phyloP scores from a whole-genome alignment of 2,797 vertebrate species.

The Mormyrops attenuatus region DNA sequence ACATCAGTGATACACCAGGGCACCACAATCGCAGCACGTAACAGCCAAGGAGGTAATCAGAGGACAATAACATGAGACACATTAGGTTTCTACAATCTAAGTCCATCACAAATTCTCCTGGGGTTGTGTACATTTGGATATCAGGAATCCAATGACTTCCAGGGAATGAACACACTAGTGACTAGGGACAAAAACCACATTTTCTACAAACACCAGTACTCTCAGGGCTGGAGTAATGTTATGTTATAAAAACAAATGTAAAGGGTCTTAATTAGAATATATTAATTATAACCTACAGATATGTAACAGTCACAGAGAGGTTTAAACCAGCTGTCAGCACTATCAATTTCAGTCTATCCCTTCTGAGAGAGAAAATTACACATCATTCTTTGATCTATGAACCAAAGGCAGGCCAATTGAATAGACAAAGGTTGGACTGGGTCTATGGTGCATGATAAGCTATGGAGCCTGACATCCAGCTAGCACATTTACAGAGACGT shows the following conservation, averaged over 20 bases:
- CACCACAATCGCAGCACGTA: background rate
- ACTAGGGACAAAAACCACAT: background rate
- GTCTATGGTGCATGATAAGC: background rate
- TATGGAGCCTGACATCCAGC: background rate
- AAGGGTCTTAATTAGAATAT: background rate
- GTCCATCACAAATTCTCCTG: background rate
- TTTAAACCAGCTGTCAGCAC: background rate
- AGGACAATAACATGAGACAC: background rate
- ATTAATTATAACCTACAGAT: background rate
- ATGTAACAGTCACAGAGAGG: background rate
- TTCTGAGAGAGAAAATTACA: background rate
- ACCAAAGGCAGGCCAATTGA: background rate
- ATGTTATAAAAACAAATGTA: background rate
- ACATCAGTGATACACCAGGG: background rate
- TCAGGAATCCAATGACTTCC: background rate
- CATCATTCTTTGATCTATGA: background rate
- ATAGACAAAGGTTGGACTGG: background rate
- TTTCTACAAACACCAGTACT: background rate
- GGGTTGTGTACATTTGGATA: background rate
- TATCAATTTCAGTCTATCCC: background rate
- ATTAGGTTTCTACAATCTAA: background rate
- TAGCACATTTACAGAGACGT: slow-evolving; percentile 75
- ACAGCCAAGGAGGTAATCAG: background rate
- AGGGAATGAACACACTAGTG: background rate
- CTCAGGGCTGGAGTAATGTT: background rate